These are phyloP conservation scores for Chinchilla lanigera DNA, from an alignment of 2,113 vertebrate genomes.

Conservation along the genomic window DNA sequence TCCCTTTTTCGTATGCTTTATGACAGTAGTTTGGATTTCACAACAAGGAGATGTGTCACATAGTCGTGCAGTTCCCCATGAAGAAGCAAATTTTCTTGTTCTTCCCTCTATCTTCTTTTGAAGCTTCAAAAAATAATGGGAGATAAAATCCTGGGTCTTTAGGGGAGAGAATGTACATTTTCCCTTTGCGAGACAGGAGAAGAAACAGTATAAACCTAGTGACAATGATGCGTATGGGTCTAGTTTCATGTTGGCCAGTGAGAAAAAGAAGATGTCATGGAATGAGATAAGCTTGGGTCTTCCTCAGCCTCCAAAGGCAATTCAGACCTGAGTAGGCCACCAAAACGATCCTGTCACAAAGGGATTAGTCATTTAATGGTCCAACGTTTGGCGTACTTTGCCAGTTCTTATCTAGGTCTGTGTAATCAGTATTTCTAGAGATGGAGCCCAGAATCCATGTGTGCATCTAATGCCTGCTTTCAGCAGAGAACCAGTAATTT, in stretches of 20 bases:
- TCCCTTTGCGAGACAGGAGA: neutral
- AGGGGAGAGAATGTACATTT: neutral
- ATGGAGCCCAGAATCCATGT: neutral
- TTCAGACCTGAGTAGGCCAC: neutral
- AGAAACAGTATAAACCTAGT: neutral
- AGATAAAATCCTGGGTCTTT: neutral
- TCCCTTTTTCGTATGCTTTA: slow-evolving; percentile 77
- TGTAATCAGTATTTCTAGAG: neutral
- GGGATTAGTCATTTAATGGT: neutral
- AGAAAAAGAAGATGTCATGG: neutral
- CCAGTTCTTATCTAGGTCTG: neutral
- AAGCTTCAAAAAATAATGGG: neutral
- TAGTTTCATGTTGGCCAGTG: neutral
- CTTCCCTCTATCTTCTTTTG: slow-evolving; percentile 42
- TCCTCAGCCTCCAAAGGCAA: neutral
- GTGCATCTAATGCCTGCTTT: neutral
- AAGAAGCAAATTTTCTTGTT: slow-evolving; percentile 74
- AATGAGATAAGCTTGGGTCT: neutral
- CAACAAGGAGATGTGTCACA: slow-evolving; percentile 80
- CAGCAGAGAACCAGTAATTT: neutral
- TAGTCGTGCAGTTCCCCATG: slow-evolving; percentile 76
- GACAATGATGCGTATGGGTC: neutral
- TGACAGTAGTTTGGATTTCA: slow-evolving; percentile 77
- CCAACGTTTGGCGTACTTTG: neutral
- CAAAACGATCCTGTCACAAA: neutral